phyloP scores from a whole-genome alignment of 2,888 invertebrate species.

The Meiosimyza decipiens region DNA sequence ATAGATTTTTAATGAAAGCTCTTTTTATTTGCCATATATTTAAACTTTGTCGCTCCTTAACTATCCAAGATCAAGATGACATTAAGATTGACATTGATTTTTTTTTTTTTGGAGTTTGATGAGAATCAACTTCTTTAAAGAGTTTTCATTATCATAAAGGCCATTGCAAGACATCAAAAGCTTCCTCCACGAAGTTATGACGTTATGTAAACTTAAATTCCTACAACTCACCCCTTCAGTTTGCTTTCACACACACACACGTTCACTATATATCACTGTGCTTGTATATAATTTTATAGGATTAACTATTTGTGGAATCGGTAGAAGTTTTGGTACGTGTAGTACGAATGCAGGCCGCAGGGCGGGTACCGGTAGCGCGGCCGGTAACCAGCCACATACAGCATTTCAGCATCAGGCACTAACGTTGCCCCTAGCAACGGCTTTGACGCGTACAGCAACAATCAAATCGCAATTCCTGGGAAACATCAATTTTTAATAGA shows the following conservation, averaged over 20 bases:
- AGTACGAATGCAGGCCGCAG: slow-evolving; percentile 61
- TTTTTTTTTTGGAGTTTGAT: too few relatives aligned
- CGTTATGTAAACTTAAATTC: background rate
- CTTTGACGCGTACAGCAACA: slow-evolving; percentile 65
- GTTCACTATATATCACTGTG: slow-evolving; percentile 35
- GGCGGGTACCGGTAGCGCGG: slow-evolving; percentile 53
- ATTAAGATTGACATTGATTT: too few relatives aligned
- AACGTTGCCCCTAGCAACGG: slow-evolving; percentile 64
- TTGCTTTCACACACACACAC: slow-evolving; percentile 29
- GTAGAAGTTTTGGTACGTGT: slow-evolving; percentile 66
- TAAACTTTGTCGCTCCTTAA: too few relatives aligned
- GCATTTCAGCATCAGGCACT: slow-evolving; percentile 63
- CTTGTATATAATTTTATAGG: slow-evolving; percentile 63
- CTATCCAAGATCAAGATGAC: too few relatives aligned
- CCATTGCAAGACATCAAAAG: too few relatives aligned
- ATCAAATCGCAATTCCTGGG: slow-evolving; percentile 67
- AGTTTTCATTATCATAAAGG: too few relatives aligned
- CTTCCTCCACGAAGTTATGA: too few relatives aligned
- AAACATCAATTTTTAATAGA: slow-evolving; percentile 65
- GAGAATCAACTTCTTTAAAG: too few relatives aligned
- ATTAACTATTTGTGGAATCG: slow-evolving; percentile 67
- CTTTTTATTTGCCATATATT: too few relatives aligned
- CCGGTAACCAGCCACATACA: slow-evolving; percentile 56
- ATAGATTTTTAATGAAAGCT: too few relatives aligned
- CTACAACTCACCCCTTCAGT: background rate